Evolutionary conservation across 2,113 vertebrate species (phyloP).

Genomic region (Spheniscus mendiculus): DNA sequence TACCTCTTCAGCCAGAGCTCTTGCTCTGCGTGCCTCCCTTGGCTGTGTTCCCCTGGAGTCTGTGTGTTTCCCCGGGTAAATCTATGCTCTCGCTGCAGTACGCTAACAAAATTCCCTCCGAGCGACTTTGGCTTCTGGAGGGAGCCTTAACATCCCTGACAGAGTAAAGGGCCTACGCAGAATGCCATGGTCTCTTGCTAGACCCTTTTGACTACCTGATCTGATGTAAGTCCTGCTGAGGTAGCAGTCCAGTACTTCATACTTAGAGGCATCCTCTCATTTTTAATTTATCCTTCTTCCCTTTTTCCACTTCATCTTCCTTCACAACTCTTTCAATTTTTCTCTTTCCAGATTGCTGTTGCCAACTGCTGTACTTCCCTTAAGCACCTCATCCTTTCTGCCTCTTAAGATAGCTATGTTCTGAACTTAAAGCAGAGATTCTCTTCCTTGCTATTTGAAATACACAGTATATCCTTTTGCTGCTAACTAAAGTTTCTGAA

Average conservation of each 20-base stretch:
- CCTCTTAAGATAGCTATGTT: not conserved
- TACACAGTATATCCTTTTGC: not conserved
- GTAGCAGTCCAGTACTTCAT: not conserved
- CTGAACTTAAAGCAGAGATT: not conserved
- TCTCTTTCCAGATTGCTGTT: not conserved
- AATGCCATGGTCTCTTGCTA: not conserved
- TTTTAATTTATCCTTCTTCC: not conserved
- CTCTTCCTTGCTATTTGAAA: not conserved
- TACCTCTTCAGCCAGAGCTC: not conserved
- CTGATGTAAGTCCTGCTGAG: not conserved
- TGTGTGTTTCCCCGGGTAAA: not conserved
- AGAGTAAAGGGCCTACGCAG: not conserved
- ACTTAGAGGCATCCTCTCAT: not conserved
- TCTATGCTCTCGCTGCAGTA: not conserved
- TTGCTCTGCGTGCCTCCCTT: rapidly evolving
- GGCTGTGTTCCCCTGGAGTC: not conserved
- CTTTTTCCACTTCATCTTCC: not conserved
- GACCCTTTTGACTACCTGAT: not conserved
- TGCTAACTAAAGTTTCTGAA: not conserved
- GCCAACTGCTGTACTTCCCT: not conserved
- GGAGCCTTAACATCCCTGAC: too few relatives aligned
- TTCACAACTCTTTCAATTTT: not conserved
- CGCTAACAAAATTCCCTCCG: not conserved
- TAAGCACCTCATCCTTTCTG: not conserved
- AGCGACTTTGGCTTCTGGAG: not conserved